These are phyloP conservation scores for Huso huso DNA, from an alignment of 2,797 vertebrate species.

Conservation along the genomic window DNA sequence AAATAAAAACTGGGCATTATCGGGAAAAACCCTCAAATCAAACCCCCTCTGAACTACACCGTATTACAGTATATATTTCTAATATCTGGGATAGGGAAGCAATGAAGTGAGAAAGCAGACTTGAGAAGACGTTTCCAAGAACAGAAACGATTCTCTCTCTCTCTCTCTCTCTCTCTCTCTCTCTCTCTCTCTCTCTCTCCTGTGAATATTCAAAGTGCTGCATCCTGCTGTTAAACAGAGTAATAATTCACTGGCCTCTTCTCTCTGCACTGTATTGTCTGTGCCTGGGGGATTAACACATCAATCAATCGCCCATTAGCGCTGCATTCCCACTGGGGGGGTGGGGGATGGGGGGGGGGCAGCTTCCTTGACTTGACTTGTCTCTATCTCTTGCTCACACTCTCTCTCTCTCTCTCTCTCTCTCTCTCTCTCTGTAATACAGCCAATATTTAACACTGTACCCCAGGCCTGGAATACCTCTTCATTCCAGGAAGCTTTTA, in stretches of 20 bases:
- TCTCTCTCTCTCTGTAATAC: not conserved
- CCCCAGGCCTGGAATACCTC: no score
- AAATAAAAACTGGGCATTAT: no score
- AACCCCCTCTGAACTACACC: no score
- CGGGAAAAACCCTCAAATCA: no score
- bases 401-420: constrained; percentile 29
- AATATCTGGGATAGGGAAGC: no score
- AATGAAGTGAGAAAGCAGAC: no score
- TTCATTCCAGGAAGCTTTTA: constrained; percentile 6
- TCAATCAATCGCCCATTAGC: constrained; percentile 13
- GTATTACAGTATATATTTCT: no score
- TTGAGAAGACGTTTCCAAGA: no score
- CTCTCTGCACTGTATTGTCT: constrained; percentile 10
- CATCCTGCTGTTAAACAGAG: constrained; percentile 32
- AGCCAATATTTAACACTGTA: no score
- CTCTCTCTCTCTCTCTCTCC: constrained; percentile 45
- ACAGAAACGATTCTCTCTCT: not conserved
- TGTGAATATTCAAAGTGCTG: constrained; percentile 40
- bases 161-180: constrained; percentile 47
- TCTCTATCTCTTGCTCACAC: no score
- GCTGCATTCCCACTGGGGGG: constrained; percentile 48
- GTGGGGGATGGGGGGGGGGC: constrained; percentile 71
- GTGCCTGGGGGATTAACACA: constrained; percentile 24
- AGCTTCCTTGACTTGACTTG: constrained; percentile 74
- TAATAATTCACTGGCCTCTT: constrained; percentile 13